A percentile compares a stretch with the other conserved stretches of the same genome.
phyloP scores from a whole-genome alignment of 2,113 vertebrate species.

The Panthera uncia region DNA sequence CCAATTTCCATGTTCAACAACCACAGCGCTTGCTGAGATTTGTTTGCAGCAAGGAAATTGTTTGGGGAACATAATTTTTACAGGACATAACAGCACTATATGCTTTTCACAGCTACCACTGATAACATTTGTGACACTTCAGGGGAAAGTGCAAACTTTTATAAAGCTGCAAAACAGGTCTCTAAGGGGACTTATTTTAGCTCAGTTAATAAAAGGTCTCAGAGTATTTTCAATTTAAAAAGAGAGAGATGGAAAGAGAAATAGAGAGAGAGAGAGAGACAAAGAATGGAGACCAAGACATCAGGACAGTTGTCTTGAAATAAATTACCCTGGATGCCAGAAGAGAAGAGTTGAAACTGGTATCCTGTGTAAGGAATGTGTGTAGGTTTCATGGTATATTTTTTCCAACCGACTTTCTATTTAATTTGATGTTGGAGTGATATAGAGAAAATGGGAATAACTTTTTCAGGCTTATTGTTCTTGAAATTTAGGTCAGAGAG shows the following conservation, averaged over 20 bases:
- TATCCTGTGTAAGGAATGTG: neutral
- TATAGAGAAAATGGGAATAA: neutral
- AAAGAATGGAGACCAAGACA: neutral
- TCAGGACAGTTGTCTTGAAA: neutral
- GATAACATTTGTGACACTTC: constrained; percentile 66
- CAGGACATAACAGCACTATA: constrained; percentile 39
- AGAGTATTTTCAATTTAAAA: constrained; percentile 29
- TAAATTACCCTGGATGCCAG: constrained; percentile 33
- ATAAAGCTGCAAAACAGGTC: constrained; percentile 52
- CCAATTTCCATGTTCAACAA: constrained; percentile 68
- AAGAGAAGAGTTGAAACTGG: neutral
- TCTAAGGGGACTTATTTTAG: constrained; percentile 43
- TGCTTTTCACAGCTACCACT: constrained; percentile 44
- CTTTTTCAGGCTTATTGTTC: neutral
- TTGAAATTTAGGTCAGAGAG: neutral
- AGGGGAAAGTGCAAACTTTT: constrained; percentile 63
- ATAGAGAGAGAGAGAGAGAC: too few relatives aligned
- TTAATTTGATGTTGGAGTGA: neutral
- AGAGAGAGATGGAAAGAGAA: neutral
- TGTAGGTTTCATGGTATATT: neutral
- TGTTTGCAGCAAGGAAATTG: constrained; percentile 63
- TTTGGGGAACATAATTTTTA: constrained; percentile 70
- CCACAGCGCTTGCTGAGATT: constrained; percentile 43
- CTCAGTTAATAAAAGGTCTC: constrained; percentile 65
- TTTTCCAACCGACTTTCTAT: neutral